A percentile compares a stretch with the other conserved stretches of the same genome.
Conservation (phyloP, 2,113 vertebrate genomes). For the Trematocara nigrifrons region DNA sequence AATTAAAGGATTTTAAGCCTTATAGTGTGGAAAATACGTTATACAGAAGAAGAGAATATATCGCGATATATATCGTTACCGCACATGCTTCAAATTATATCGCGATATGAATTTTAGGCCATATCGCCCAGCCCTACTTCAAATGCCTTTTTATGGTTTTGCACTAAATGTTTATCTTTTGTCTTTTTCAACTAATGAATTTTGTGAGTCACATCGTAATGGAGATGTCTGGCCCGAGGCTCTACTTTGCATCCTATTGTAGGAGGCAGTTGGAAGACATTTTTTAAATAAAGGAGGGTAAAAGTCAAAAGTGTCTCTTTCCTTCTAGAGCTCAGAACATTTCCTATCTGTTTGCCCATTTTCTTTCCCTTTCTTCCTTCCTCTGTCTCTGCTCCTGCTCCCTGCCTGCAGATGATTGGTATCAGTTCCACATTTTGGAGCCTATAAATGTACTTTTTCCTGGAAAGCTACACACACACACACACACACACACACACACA, state of each 20-base stretch:
- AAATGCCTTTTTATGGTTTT: neutral
- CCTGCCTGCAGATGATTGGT: conserved; percentile 5
- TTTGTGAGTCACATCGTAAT: neutral
- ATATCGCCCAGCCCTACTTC: no score
- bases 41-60: no score
- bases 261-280: neutral
- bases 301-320: neutral
- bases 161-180: neutral
- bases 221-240: neutral
- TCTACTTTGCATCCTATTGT: neutral
- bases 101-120: no score
- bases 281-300: neutral
- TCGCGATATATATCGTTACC: no score
- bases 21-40: no score
- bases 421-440: conserved; percentile 8
- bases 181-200: neutral
- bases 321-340: neutral
- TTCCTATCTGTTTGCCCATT: neutral
- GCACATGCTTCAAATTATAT: no score
- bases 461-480: neutral
- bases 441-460: conserved; percentile 3
- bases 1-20: no score
- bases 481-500: accelerated
- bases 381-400: neutral
- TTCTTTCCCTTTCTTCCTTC: neutral